A percentile compares a stretch with the other conserved stretches of the same genome.
Evolutionary conservation across 2,113 vertebrate species (phyloP).

Genomic region (Perca schrenkii): DNA sequence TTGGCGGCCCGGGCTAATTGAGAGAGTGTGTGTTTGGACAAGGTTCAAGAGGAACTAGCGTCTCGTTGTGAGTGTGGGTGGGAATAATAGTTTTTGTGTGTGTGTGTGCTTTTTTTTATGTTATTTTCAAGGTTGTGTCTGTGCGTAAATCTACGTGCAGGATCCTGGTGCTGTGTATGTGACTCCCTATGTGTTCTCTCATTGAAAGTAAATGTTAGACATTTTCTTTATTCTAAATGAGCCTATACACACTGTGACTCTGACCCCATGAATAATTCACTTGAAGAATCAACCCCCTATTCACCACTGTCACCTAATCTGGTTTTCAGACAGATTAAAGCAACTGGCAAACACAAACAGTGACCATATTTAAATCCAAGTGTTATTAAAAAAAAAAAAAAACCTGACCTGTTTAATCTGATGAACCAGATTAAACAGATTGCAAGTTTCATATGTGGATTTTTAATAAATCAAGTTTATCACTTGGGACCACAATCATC

Average conservation of each 20-base stretch:
- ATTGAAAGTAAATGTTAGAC: slow-evolving; percentile 16
- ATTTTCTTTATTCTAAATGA: slow-evolving; percentile 25
- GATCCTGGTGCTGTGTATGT: slow-evolving; percentile 12
- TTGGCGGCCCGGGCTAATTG: slow-evolving; percentile 78
- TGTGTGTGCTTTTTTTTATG: slow-evolving; percentile 8
- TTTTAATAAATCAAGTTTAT: slow-evolving; percentile 32
- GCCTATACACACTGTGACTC: not conserved
- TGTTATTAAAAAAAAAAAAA: slow-evolving; percentile 3
- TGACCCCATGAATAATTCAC: not conserved
- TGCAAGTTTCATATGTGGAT: slow-evolving; percentile 23
- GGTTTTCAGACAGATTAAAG: slow-evolving; percentile 56
- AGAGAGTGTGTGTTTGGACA: slow-evolving; percentile 80
- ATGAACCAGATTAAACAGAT: slow-evolving; percentile 20
- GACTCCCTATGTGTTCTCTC: not conserved
- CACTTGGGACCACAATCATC: not conserved
- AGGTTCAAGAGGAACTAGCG: slow-evolving; percentile 72
- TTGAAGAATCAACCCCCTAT: not conserved
- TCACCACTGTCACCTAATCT: slow-evolving; percentile 42
- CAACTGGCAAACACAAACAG: slow-evolving; percentile 41
- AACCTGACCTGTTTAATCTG: too few species aligned
- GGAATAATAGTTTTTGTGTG: slow-evolving; percentile 36
- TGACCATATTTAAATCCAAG: slow-evolving; percentile 23
- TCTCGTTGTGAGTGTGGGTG: slow-evolving; percentile 54
- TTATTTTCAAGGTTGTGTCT: slow-evolving; percentile 44
- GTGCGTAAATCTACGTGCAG: slow-evolving; percentile 27